phyloP scores from a whole-genome alignment of 1,140 invertebrate species.

The Meloidogyne exigua region DNA sequence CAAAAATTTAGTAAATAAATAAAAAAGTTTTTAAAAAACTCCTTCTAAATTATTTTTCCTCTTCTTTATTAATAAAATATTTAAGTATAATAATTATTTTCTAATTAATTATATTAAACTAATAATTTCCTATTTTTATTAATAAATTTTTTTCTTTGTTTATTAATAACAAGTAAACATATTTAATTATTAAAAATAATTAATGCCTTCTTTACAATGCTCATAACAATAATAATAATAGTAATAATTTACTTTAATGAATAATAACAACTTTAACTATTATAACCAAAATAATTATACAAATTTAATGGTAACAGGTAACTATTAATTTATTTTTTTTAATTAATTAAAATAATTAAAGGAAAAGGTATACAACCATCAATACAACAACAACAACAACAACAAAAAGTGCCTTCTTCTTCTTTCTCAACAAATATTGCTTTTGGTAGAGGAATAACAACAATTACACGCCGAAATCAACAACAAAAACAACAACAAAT shows the following conservation, averaged over 20 bases:
- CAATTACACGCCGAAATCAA: background rate
- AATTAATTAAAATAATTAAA: background rate
- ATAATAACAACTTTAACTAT: conserved; percentile 2
- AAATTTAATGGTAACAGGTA: background rate
- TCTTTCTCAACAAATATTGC: background rate
- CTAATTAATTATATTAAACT: no score
- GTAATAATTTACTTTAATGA: background rate
- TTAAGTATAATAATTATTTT: no score
- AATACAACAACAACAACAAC: background rate
- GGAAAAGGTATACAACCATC: background rate
- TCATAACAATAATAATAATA: background rate
- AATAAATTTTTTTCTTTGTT: background rate
- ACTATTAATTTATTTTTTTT: background rate
- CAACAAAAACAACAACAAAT: background rate
- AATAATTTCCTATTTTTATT: background rate
- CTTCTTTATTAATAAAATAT: no score
- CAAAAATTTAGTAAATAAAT: no score
- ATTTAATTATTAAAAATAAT: no score
- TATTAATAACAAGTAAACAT: no score
- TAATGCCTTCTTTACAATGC: background rate
- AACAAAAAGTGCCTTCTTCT: background rate
- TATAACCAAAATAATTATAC: background rate
- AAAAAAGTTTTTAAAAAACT: no score
- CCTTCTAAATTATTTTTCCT: no score
- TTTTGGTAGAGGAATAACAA: conserved; percentile 4